Evolutionary conservation across 2,113 vertebrate species (phyloP).

Genomic region (Rhinoptilus africanus): DNA sequence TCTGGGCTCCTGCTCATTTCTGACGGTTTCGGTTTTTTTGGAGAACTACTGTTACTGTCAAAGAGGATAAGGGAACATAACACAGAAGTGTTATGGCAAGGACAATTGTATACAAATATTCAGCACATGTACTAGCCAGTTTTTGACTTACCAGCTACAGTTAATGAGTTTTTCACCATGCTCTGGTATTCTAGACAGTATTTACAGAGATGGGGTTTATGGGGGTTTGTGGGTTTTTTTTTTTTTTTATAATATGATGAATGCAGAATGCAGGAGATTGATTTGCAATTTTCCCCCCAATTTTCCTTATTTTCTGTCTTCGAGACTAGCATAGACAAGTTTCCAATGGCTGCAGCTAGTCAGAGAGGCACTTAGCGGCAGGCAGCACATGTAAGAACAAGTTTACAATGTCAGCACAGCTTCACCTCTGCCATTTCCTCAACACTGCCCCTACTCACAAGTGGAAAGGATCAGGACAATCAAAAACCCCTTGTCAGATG

Average conservation of each 20-base stretch:
- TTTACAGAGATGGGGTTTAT: neutral
- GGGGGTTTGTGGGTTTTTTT: neutral
- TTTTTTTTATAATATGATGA: neutral
- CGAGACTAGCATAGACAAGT: neutral
- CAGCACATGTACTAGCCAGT: neutral
- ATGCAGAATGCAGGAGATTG: neutral
- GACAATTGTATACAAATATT: neutral
- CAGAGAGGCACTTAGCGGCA: neutral
- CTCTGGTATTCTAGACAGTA: neutral
- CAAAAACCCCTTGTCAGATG: neutral
- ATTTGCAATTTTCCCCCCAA: neutral
- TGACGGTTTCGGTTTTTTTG: neutral
- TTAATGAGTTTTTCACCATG: neutral
- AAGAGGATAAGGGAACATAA: neutral
- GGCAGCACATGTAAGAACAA: neutral
- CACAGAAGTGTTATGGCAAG: fast-evolving
- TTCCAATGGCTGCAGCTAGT: neutral
- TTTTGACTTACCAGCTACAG: neutral
- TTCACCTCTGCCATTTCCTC: neutral
- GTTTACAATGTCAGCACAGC: neutral
- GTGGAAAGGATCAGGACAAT: neutral
- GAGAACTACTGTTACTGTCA: neutral
- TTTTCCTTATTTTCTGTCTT: neutral
- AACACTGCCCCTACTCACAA: neutral
- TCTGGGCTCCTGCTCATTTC: neutral